Evolutionary conservation across 2,888 invertebrate genomes (phyloP).

Genomic region (Sclerodermus sp.): DNA sequence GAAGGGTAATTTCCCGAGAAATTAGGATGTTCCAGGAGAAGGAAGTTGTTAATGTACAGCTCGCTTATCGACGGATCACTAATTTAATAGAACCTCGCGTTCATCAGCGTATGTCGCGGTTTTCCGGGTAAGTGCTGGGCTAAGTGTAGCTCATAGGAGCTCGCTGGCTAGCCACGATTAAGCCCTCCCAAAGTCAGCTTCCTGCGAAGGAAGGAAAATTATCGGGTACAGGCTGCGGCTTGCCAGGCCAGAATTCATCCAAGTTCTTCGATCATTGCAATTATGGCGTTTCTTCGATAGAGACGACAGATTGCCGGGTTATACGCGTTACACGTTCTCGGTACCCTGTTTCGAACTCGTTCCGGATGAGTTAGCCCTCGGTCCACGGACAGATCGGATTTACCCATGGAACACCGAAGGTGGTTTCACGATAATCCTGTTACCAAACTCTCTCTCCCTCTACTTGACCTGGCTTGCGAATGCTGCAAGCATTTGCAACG

Average conservation of each 20-base stretch:
- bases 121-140: too few species aligned
- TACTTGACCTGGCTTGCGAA: neutral
- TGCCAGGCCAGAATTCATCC: constrained; percentile 9
- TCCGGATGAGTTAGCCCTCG: constrained; percentile 9
- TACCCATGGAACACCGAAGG: neutral
- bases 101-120: too few species aligned
- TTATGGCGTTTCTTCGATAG: constrained; percentile 19
- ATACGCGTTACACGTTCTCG: constrained; percentile 12
- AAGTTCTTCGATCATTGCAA: constrained; percentile 33
- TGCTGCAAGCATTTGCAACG: too few species aligned
- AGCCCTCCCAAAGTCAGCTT: too few species aligned
- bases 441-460: constrained; percentile 1
- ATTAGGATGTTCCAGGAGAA: too few species aligned
- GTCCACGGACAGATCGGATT: constrained; percentile 6
- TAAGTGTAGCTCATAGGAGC: too few species aligned
- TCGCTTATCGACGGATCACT: too few species aligned
- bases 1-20: too few species aligned
- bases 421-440: constrained; percentile 7
- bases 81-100: too few species aligned
- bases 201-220: neutral
- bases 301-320: constrained; percentile 16
- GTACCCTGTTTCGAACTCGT: constrained; percentile 12
- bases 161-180: too few species aligned
- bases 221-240: neutral
- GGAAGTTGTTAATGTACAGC: too few species aligned